Conservation (phyloP, 2,888 invertebrate genomes). For the Caenorhabditis sp. region DNA sequence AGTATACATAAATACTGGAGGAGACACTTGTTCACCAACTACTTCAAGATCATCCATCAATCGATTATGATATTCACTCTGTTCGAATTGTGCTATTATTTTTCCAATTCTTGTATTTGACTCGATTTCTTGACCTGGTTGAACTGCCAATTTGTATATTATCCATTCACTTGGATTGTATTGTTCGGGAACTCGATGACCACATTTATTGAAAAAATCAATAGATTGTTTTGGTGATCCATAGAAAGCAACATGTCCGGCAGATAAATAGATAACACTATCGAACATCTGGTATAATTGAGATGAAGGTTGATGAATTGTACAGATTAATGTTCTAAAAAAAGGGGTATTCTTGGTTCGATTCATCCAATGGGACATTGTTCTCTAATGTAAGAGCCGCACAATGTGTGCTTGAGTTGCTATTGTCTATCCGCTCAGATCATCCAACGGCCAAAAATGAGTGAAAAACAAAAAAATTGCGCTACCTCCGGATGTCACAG, state of each 20-base stretch:
- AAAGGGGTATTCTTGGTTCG: too few species aligned
- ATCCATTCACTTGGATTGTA: constrained; percentile 94
- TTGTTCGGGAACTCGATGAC: constrained; percentile 78
- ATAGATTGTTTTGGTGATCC: constrained; percentile 38
- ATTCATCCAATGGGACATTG: too few species aligned
- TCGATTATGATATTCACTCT: constrained; percentile 14
- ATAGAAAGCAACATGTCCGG: constrained; percentile 83
- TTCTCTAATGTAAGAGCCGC: too few species aligned
- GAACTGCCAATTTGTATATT: constrained; percentile 84
- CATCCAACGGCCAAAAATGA: too few species aligned
- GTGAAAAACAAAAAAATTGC: too few species aligned
- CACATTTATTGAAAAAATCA: constrained; percentile 54
- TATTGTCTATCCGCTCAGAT: too few species aligned
- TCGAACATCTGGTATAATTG: constrained; percentile 66
- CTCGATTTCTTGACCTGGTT: constrained; percentile 40
- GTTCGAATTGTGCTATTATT: constrained; percentile 16
- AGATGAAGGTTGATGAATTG: constrained; percentile 69
- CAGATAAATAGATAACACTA: constrained; percentile 78
- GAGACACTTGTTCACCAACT: constrained; percentile 7
- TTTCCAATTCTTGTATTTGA: constrained; percentile 15
- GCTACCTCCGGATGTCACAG: too few species aligned
- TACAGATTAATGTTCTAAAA: constrained; percentile 61
- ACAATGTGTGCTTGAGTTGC: too few species aligned
- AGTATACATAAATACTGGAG: constrained; percentile 25
- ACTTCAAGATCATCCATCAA: constrained; percentile 17